Evolutionary conservation across 2,113 vertebrate genomes (phyloP).

Genomic region (Leucopsar rothschildi): DNA sequence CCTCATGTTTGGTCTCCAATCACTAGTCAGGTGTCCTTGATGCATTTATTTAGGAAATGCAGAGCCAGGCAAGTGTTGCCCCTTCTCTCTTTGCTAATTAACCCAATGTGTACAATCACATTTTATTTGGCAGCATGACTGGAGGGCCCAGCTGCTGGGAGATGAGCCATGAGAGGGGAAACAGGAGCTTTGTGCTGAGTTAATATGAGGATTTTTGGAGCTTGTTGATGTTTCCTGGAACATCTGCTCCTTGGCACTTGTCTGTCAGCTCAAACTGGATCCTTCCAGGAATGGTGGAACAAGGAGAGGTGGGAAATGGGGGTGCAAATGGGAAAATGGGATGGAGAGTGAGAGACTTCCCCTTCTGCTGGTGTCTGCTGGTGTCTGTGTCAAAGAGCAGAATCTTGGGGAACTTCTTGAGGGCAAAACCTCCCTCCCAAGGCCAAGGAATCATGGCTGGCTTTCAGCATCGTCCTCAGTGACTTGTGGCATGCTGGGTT

Average conservation of each 20-base stretch:
- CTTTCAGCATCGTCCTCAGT: background rate
- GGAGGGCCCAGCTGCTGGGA: constrained; percentile 25
- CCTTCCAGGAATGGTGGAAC: background rate
- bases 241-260: background rate
- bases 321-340: background rate
- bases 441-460: background rate
- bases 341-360: background rate
- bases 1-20: background rate
- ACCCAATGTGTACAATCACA: background rate
- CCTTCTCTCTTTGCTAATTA: constrained; percentile 5
- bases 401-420: background rate
- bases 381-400: background rate
- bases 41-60: background rate
- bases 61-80: background rate
- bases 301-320: background rate
- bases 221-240: background rate
- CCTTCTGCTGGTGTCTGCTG: rapidly evolving
- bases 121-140: constrained; percentile 2
- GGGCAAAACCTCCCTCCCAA: background rate
- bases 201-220: background rate
- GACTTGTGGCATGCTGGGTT: rapidly evolving
- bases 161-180: constrained; percentile 5
- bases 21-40: background rate
- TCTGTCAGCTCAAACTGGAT: background rate
- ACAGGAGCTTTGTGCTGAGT: background rate